A percentile compares a stretch with the other conserved stretches of the same genome.
These are phyloP conservation scores for Machaerirhynchus nigripectus DNA, from an alignment of 2,113 vertebrate genomes.

Conservation along the genomic window DNA sequence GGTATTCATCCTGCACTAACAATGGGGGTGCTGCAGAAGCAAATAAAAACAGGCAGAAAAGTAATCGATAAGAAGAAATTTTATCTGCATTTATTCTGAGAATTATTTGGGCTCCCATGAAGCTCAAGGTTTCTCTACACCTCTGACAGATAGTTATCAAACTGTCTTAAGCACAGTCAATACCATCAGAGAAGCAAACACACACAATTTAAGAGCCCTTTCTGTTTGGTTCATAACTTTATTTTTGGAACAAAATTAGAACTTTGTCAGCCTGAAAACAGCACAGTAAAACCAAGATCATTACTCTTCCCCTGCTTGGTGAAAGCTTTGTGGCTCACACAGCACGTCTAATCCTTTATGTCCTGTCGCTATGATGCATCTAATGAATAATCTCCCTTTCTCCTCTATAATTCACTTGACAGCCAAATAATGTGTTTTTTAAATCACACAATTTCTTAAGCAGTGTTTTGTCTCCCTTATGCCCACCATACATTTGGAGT, in stretches of 20 bases:
- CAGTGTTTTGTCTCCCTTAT: background rate
- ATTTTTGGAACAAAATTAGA: slow-evolving; percentile 49
- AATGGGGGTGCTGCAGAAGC: background rate
- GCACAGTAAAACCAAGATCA: slow-evolving; percentile 28
- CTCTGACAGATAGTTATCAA: background rate
- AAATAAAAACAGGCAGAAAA: background rate
- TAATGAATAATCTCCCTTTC: slow-evolving; percentile 48
- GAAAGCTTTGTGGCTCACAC: slow-evolving; percentile 48
- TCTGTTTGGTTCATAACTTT: background rate
- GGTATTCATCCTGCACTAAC: background rate
- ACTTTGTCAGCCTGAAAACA: slow-evolving; percentile 29
- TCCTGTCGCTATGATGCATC: slow-evolving; percentile 13
- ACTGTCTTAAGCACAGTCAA: background rate
- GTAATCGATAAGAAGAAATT: background rate
- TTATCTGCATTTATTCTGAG: background rate
- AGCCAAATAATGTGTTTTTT: slow-evolving; percentile 28
- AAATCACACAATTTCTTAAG: background rate
- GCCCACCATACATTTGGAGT: background rate
- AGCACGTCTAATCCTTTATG: slow-evolving; percentile 31
- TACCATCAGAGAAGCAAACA: background rate
- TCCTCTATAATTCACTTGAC: slow-evolving; percentile 40
- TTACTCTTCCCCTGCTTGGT: slow-evolving; percentile 19
- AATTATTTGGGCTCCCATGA: background rate
- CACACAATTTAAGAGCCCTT: background rate
- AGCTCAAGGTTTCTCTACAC: background rate